Base-by-base conservation (phyloP, 2,113 vertebrate species). In the Argyrosomus japonicus region DNA sequence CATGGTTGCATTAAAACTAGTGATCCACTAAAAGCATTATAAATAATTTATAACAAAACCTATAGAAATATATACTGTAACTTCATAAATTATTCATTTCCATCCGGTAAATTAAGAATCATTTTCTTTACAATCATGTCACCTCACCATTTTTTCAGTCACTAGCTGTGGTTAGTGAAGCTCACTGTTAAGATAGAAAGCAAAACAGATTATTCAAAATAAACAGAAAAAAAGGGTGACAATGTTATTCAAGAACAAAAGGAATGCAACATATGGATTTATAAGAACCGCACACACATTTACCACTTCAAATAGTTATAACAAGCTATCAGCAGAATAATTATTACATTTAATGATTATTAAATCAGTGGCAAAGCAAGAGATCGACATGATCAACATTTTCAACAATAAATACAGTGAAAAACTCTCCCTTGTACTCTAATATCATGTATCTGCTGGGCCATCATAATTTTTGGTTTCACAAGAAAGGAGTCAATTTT, bases 401-500 rank as follows among this genome's bases (percentile, higher is more conserved):
- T 69, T 27, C 3, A 72, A 23, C 67, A 43, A 21, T 19, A 8
- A 57, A 51, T 40, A 56, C 43, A 47, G 12, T n/a, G 19, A 25
- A 13, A 54, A 56, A 54, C 36, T 11, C 50, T 4, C 5, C 25
- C 54, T 15, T 56, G 40, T 5, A 27, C 36, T 25, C 7, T 23
- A 7, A 4, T 4, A 29, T 29, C 10, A 23, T 58, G 21, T 32
- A 21, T 54, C 48, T 43, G 3, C 23, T 75, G 27, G 23, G 15
- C 9, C 25, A 14, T 29, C 3, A 40, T 40, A 36, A 8, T 36
- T 36, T 36, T 69, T 57, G 7, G 48, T 9, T 65, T 6, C 23
- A 48, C 29, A 57, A 32, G 21, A 79, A 87, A 81, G 10, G 7
- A 70, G 60, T 47, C 48, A 63, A 21, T 68, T 80, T 15, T 48